Evolutionary conservation across 2,888 invertebrate species (phyloP).

Genomic region (Ormyrus labotus): DNA sequence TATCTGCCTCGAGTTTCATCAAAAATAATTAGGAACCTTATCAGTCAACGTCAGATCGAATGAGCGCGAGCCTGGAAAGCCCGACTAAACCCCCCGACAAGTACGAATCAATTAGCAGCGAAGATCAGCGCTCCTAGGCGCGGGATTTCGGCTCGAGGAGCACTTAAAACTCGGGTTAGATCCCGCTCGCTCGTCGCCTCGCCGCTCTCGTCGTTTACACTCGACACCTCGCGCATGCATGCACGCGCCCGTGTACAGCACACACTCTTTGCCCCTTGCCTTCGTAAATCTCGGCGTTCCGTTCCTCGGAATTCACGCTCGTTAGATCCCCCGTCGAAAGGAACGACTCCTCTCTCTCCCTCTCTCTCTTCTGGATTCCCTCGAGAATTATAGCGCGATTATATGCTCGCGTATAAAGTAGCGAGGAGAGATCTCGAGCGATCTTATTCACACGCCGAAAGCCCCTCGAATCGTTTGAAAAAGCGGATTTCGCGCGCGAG

Average conservation of each 20-base stretch:
- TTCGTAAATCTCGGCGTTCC: not conserved
- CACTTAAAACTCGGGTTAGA: no score
- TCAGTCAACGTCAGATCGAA: no score
- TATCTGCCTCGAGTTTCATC: no score
- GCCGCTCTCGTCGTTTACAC: conserved; percentile 3
- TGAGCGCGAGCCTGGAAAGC: no score
- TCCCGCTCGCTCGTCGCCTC: not conserved
- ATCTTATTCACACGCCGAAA: conserved; percentile 45
- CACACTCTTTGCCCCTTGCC: not conserved
- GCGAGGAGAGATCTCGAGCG: conserved; percentile 21
- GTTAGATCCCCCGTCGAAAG: conserved; percentile 57
- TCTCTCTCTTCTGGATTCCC: conserved; percentile 40
- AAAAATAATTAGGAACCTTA: no score
- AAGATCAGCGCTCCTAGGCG: no score
- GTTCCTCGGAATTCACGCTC: conserved; percentile 59
- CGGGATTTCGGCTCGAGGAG: no score
- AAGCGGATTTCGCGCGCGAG: conserved; percentile 23
- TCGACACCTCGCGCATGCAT: conserved; percentile 10
- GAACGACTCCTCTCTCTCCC: conserved; percentile 23
- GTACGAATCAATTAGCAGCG: no score
- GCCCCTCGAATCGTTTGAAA: conserved; percentile 37
- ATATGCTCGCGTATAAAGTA: conserved; percentile 30
- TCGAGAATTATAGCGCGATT: conserved; percentile 56
- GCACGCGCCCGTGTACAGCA: not conserved
- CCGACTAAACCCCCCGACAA: no score